Evolutionary conservation across 2,888 invertebrate genomes (phyloP).

Genomic region (Sesia apiformis): DNA sequence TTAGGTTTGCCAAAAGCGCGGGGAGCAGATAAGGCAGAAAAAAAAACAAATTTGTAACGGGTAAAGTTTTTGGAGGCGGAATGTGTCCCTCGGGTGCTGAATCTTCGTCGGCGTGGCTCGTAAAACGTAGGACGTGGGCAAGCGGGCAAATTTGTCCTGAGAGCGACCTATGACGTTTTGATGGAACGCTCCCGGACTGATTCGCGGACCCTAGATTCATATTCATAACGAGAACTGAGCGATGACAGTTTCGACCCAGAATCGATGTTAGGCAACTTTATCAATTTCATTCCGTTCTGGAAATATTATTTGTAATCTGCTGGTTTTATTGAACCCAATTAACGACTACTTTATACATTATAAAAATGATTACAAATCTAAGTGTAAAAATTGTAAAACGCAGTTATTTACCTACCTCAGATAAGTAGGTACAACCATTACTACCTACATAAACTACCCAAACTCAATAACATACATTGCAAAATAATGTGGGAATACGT

Average conservation of each 20-base stretch:
- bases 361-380: too few species aligned
- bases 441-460: too few species aligned
- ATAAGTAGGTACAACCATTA: too few species aligned
- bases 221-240: slow-evolving; percentile 64
- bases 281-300: slow-evolving; percentile 9
- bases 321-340: too few species aligned
- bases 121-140: slow-evolving; percentile 73
- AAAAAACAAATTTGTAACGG: slow-evolving; percentile 75
- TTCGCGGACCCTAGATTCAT: slow-evolving; percentile 67
- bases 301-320: too few species aligned
- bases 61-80: slow-evolving; percentile 74
- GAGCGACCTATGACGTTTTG: slow-evolving; percentile 74
- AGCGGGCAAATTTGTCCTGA: slow-evolving; percentile 72
- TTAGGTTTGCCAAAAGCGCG: slow-evolving; percentile 73
- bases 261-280: slow-evolving; percentile 31
- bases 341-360: too few species aligned
- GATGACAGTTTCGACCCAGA: slow-evolving; percentile 44
- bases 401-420: too few species aligned
- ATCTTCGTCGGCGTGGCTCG: slow-evolving; percentile 72
- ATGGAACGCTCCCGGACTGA: slow-evolving; percentile 68
- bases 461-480: too few species aligned
- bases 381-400: too few species aligned
- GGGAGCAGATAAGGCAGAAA: slow-evolving; percentile 71
- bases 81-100: slow-evolving; percentile 74
- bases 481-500: too few species aligned